Evolutionary conservation across 2,113 vertebrate genomes (phyloP), one percentile per base, ranked within the genome.

Genomic region (Siniperca chuatsi): DNA sequence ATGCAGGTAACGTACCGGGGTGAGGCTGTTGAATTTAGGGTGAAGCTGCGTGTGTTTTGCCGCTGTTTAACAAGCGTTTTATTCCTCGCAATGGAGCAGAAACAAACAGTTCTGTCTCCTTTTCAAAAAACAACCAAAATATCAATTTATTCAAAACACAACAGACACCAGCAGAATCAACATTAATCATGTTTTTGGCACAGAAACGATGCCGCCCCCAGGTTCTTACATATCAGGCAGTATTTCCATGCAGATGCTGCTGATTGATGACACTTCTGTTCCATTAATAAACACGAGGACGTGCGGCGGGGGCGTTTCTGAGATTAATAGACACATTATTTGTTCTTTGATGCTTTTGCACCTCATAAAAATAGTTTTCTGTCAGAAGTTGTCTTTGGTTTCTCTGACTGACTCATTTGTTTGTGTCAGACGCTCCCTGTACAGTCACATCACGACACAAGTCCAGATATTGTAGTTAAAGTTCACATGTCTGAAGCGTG

Each of bases 141-240:
- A 67, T 83, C 21, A 35, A 7, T 82, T 78, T 52, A 79, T 88
- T 78, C 57, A 44, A 52, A 75, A 61, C 20, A n/a, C 60, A 75
- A 46, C 69, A 13, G 79, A 58, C 52, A 58, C 1, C 61, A 61
- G 50, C 65, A 44, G 58, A 40, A 71, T 35, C 79, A 75, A 52
- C 86, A 79, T 86, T 69, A 48, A 83, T 88, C 74, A 72, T 50
- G 29, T 60, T 82, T 82, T 18, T 84, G 84, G 71, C 78, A 25
- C 58, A 25, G 52, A 33, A 7, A 50, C 4, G 10, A 13, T 1
- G 8, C 70, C 50, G 15, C 46, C 75, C 44, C 75, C 65, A 25
- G 50, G 40, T 65, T 78, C 78, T 54, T 62, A 78, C 81, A 69
- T 29, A 18, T 71, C 52, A 15, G 78, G 33, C 55, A 9, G 60